Evolutionary conservation across 2,797 vertebrate species (phyloP).

Genomic region (Urosaurus nigricauda): DNA sequence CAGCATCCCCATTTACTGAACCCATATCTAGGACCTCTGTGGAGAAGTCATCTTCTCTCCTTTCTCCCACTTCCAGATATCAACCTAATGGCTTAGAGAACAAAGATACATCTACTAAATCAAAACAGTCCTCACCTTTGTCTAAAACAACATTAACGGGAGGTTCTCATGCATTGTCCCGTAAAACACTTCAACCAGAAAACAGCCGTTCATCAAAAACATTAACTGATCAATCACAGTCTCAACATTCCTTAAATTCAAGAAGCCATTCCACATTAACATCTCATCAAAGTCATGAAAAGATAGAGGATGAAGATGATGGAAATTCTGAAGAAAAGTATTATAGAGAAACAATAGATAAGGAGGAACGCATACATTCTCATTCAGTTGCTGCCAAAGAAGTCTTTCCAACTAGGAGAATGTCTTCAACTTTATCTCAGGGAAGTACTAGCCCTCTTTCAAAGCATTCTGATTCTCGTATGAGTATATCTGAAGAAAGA

Average conservation of each 20-base stretch:
- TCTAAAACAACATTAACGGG: constrained; percentile 48
- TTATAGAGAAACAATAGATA: constrained; percentile 60
- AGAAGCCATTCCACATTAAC: constrained; percentile 39
- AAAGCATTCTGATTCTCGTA: constrained; percentile 68
- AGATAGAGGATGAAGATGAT: constrained; percentile 55
- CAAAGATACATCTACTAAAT: constrained; percentile 23
- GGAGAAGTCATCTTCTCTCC: constrained; percentile 59
- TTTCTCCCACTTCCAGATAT: constrained; percentile 45
- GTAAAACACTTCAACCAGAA: constrained; percentile 57
- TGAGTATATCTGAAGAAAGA: constrained; percentile 51
- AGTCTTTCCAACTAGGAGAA: constrained; percentile 56
- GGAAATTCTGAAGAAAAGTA: constrained; percentile 64
- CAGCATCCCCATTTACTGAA: not conserved
- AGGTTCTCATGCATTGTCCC: constrained; percentile 32
- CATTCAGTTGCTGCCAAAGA: constrained; percentile 57
- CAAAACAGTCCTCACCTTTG: constrained; percentile 55
- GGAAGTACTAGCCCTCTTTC: constrained; percentile 65
- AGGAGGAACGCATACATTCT: constrained; percentile 64
- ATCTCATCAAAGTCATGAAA: constrained; percentile 54
- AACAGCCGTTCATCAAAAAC: constrained; percentile 13
- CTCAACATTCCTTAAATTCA: constrained; percentile 62
- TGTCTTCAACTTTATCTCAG: constrained; percentile 64
- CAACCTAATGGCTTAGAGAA: constrained; percentile 48
- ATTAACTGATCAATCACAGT: constrained; percentile 35
- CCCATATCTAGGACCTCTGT: constrained; percentile 25